Percentiles rank a stretch among this genome's conserved stretches.
Evolutionary conservation across 2,113 vertebrate genomes (phyloP).

Genomic region (Melanostigma gelatinosum): DNA sequence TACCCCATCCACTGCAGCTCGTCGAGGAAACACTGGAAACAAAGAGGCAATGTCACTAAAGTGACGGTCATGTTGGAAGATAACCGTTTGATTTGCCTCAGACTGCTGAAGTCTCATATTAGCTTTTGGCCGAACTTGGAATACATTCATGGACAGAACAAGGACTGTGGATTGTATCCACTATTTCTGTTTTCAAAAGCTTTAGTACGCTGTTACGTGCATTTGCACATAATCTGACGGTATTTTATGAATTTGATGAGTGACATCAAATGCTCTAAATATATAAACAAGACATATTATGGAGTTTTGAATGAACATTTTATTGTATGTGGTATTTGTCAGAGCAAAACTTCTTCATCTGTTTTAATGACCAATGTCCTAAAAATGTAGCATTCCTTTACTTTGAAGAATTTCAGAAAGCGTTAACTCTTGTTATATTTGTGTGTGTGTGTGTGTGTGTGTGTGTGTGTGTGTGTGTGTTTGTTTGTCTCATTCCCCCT

Average conservation of each 20-base stretch:
- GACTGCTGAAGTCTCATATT: background rate
- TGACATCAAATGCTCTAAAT: background rate
- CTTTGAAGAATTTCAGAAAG: background rate
- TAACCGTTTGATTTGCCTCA: background rate
- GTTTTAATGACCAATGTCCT: background rate
- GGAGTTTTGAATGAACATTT: background rate
- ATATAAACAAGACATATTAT: background rate
- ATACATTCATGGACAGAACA: background rate
- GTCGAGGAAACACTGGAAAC: background rate
- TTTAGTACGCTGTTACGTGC: background rate
- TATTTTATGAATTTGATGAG: background rate
- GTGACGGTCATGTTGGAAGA: background rate
- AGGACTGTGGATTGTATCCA: background rate
- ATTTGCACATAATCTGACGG: background rate
- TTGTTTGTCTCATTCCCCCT: background rate
- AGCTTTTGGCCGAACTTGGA: background rate
- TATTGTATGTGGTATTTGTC: slow-evolving; percentile 8
- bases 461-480: too few relatives aligned
- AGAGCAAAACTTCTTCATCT: background rate
- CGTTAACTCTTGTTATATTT: background rate
- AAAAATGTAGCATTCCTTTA: background rate
- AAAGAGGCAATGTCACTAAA: background rate
- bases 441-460: background rate
- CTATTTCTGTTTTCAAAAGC: background rate
- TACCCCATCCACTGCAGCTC: background rate